Evolutionary conservation across 2,113 vertebrate genomes (phyloP), one percentile per base, ranked within the genome.

Genomic region (Chionomys nivalis): DNA sequence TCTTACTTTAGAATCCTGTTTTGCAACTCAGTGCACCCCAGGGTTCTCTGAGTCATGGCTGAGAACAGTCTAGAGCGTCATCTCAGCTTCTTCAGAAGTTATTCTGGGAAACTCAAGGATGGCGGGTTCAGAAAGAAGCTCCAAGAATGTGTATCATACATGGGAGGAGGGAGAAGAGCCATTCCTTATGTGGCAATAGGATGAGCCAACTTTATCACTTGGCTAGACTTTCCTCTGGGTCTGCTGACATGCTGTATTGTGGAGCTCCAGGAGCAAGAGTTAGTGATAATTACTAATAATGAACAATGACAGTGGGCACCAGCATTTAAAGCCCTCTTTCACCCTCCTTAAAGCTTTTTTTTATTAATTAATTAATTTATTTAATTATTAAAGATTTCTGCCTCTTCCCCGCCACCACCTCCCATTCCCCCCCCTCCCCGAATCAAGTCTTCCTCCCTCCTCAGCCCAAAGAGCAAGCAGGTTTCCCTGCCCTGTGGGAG

Each of bases 1-100:
- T 95, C 77, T 76, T 82, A 82, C 87, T 94, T 95, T 93, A 73
- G 73, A 92, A 96, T 78, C 12, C 78, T 93, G 42, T 90, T 91
- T 93, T 65, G 81, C 68, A 78, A 86, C 73, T 52, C 28, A 3
- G 47, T 70, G 14, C 28, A 44, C 33, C 65, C 70, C 44, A 58
- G 73, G 26, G n/a, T 95, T 87, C 65, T 81, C 65, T 82, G n/a
- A 85, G 83, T 96, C 97, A 90, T 1, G 0, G 47, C 77, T 36
- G 44, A 87, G 58, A 96, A 58, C 39, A 63, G 7, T 78, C 87
- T 87, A 72, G 23, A 92, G 52, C 8, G 7, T 93, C 65, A 55
- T 24, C 0, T 75, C 6, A 42, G 13, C 55, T 97, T 76, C 90
- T 55, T 55, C 78, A 55, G 36, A 82, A 78, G 61, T 93, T 95